A percentile compares a stretch with the other conserved stretches of the same genome.
These are phyloP conservation scores for Callinectes sapidus DNA, from an alignment of 2,888 invertebrate genomes.

Conservation along the genomic window DNA sequence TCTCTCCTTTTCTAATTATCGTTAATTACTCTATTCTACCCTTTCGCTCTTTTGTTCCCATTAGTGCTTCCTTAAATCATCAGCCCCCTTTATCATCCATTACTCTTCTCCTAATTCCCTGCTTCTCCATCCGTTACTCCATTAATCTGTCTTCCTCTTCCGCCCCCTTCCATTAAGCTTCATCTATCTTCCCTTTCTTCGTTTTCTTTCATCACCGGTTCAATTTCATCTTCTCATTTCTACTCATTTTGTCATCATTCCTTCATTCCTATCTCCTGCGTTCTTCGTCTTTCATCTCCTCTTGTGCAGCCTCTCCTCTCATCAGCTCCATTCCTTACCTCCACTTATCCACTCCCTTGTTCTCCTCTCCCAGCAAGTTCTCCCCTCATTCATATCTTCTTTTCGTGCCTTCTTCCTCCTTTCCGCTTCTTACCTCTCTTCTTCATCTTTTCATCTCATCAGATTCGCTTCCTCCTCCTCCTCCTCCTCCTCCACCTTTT, in stretches of 20 bases:
- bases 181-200: conserved; percentile 7
- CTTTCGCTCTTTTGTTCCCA: background rate
- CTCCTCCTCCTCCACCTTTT: background rate
- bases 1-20: background rate
- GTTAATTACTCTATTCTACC: conserved; percentile 26
- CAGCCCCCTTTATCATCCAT: conserved; percentile 24
- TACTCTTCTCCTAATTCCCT: conserved; percentile 21
- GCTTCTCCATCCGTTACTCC: conserved; percentile 19
- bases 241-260: background rate
- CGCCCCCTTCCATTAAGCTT: conserved; percentile 21
- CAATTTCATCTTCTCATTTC: background rate
- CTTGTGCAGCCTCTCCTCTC: background rate
- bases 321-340: background rate
- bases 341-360: background rate
- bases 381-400: background rate
- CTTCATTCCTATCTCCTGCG: background rate
- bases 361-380: background rate
- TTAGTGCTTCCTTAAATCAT: conserved; percentile 4
- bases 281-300: background rate
- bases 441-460: background rate
- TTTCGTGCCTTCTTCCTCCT: background rate
- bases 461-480: background rate
- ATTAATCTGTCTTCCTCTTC: conserved; percentile 27
- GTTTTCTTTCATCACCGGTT: background rate
- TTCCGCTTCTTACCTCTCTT: background rate